Percentiles rank a stretch among this genome's conserved stretches.
These are phyloP conservation scores for Zoroaster sp. DNA, from an alignment of 53 echinoderm and acorn worm genomes.

Conservation along the genomic window DNA sequence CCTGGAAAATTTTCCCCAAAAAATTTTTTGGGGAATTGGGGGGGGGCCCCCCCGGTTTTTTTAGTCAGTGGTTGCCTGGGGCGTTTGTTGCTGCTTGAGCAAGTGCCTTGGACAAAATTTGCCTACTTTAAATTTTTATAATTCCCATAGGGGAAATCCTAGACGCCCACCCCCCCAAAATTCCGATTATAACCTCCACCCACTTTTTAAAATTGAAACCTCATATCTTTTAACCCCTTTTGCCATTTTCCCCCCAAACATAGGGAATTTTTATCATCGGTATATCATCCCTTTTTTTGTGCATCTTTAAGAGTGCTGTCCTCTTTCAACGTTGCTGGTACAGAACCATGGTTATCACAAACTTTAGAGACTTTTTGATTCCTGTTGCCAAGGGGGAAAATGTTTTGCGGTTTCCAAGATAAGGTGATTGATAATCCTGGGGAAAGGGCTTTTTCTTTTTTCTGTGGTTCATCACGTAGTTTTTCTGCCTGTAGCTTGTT, in stretches of 20 bases:
- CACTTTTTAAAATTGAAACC: constrained; percentile 79
- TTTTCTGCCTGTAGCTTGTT: constrained; percentile 68
- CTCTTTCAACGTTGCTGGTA: constrained; percentile 92
- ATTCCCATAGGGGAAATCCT: no score
- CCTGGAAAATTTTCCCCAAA: no score
- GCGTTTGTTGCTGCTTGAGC: no score
- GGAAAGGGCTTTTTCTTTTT: constrained; percentile 73
- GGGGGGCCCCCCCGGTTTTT: no score
- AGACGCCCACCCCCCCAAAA: constrained; percentile 89
- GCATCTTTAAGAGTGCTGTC: constrained; percentile 76
- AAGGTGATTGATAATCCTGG: constrained; percentile 72
- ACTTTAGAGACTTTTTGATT: constrained; percentile 56
- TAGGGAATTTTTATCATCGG: constrained; percentile 77
- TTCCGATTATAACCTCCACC: constrained; percentile 65
- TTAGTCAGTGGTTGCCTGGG: no score
- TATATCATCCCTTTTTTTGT: constrained; percentile 55
- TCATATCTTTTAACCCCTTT: constrained; percentile 82
- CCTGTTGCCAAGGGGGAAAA: constrained; percentile 64
- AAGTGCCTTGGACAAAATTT: no score
- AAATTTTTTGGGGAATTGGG: no score
- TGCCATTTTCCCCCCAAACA: constrained; percentile 72
- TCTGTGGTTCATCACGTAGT: constrained; percentile 68
- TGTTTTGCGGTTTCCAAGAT: constrained; percentile 86
- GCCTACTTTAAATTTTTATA: no score
- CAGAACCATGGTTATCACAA: constrained; percentile 80